phyloP scores from a whole-genome alignment of 2,797 vertebrate species.

The Prionace glauca region DNA sequence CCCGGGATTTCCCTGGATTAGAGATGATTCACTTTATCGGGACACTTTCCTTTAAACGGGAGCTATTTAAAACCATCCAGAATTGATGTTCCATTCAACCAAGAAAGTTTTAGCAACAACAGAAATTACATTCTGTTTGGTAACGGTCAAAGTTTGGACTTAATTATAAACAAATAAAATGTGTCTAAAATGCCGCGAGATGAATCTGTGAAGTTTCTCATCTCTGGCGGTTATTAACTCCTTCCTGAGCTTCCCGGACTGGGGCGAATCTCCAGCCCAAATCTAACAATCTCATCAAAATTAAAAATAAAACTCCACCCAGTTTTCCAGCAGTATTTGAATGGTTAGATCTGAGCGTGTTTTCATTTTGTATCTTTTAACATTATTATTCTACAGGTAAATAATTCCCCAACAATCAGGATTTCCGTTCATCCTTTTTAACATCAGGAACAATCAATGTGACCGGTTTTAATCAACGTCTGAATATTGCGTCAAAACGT shows the following conservation, averaged over 20 bases:
- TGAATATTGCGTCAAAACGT: neutral
- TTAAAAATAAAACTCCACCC: neutral
- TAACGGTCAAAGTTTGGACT: slow-evolving; percentile 23
- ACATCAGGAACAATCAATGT: neutral
- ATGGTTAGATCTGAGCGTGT: neutral
- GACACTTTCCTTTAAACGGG: neutral
- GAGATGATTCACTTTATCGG: neutral
- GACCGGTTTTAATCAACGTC: neutral
- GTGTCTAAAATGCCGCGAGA: neutral
- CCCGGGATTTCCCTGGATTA: neutral
- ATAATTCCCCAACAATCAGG: neutral
- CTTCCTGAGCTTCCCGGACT: neutral
- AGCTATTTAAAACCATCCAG: neutral
- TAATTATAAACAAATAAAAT: slow-evolving; percentile 36
- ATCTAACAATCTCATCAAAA: neutral
- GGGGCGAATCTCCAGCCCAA: neutral
- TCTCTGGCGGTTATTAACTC: neutral
- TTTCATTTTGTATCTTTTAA: neutral
- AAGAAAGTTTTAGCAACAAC: neutral
- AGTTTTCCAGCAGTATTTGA: neutral
- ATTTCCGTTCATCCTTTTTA: neutral
- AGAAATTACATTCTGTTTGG: neutral
- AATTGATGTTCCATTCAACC: neutral
- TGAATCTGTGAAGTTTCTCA: neutral
- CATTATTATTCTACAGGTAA: neutral